These are phyloP conservation scores for Pseudorhiza aurosa DNA, from an alignment of 30 jellyfish, hydroid and myxozoan species.

Conservation along the genomic window DNA sequence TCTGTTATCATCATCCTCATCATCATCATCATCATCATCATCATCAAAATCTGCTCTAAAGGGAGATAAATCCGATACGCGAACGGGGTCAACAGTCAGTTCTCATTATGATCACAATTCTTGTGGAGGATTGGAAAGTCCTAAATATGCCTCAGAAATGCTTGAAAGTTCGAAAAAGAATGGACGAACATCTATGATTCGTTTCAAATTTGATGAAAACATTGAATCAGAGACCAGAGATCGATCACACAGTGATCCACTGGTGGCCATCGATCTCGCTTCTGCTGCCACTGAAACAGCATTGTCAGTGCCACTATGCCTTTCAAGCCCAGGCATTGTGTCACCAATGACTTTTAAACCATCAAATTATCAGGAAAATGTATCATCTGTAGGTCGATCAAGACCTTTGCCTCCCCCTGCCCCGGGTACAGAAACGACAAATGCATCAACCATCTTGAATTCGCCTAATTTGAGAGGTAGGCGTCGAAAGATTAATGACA, in stretches of 20 bases:
- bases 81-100: not conserved
- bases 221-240: not conserved
- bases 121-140: not conserved
- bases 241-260: conserved; percentile 28
- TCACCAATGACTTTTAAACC: not conserved
- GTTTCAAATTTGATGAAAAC: conserved; percentile 4
- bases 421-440: conserved; percentile 45
- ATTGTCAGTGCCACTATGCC: not conserved
- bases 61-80: not conserved
- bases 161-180: not conserved
- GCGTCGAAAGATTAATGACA: conserved; percentile 14
- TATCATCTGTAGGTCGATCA: not conserved
- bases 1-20: not conserved
- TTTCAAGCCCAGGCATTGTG: not conserved
- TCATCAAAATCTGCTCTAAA: not conserved
- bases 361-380: not conserved
- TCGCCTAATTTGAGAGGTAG: conserved; percentile 43
- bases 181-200: conserved; percentile 17
- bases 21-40: not conserved
- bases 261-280: not conserved
- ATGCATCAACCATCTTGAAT: conserved; percentile 9
- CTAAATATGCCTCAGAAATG: not conserved
- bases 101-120: not conserved
- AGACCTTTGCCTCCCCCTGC: conserved; percentile 53
- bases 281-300: conserved; percentile 23